Base-by-base conservation (phyloP, 2,888 invertebrate species). In the Rhagium mordax region DNA sequence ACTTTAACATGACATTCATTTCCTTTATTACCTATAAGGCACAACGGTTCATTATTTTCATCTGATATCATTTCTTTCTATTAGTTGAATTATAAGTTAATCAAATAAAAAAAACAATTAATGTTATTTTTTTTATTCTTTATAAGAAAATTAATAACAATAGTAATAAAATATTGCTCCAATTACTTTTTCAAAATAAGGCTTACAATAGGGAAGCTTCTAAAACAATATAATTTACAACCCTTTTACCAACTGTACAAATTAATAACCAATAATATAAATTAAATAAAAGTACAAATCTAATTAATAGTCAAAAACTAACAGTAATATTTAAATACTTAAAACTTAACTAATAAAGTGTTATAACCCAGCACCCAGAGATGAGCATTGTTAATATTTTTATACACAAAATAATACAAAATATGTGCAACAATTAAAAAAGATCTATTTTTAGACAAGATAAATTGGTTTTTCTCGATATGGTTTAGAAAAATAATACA, bases 381-480 rank as follows among this genome's bases (percentile, higher is more conserved):
- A 83, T 83, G 83, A 83, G 83, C 83, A 83, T 83, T 81, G 71
- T 79, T 80, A 62, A 77, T 72, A 70, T 71, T 70, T 74, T 72
- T 75, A 77, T 76, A 72, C 74, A 81, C 74, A 77, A 79, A 78
- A 76, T 72, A 74, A 76, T 77, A 77, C 71, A 76, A 80, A 78
- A 70, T 81, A 81, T 81, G 81, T 82, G 81, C 81, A 82, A 71
- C 57, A 66, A 61, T 57, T 47, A 13, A 70, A 69, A 24, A 67
- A 71, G 24, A 48, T 60, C 49, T 70, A 65, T 65, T 41, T 65
- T 21, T 70, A 70, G 72, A 60, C 71, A 73, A 73, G 71, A 75
- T 29, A 33, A 72, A 62, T 70, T 74, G 60, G 70, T 66, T 69
- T 66, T 71, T 76, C 70, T 66, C 61, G 48, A 68, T 70, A 62